Evolutionary conservation across 2,888 invertebrate genomes (phyloP).

Genomic region (Temnothorax unifasciatus): DNA sequence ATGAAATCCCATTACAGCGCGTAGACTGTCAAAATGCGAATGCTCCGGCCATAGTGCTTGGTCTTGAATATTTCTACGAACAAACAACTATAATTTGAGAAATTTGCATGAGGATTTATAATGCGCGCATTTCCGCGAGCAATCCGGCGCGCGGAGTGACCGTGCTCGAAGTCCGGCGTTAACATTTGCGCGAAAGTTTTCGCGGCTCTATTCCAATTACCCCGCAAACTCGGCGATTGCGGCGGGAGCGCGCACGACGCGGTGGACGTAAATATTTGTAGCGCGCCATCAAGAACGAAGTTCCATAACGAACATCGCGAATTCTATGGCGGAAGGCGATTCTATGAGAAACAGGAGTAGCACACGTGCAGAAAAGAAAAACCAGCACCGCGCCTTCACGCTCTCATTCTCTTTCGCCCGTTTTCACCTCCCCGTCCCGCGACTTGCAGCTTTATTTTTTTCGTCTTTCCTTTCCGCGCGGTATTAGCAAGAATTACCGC

Average conservation of each 20-base stretch:
- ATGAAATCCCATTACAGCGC: background rate
- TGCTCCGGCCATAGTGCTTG: no score
- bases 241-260: slow-evolving; percentile 32
- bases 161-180: slow-evolving; percentile 44
- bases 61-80: slow-evolving; percentile 35
- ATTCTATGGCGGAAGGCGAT: slow-evolving; percentile 4
- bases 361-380: background rate
- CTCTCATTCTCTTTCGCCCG: no score
- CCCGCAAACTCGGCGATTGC: slow-evolving; percentile 54
- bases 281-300: slow-evolving; percentile 38
- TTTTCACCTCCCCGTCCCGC: background rate
- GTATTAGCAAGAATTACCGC: background rate
- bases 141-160: slow-evolving; percentile 20
- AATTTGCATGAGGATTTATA: slow-evolving; percentile 49
- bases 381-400: background rate
- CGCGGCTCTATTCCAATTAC: slow-evolving; percentile 57
- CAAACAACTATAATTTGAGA: slow-evolving; percentile 49
- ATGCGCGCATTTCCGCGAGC: slow-evolving; percentile 33
- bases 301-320: slow-evolving; percentile 39
- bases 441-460: background rate
- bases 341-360: background rate
- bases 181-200: slow-evolving; percentile 51
- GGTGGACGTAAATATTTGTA: slow-evolving; percentile 51
- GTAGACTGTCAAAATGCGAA: background rate
- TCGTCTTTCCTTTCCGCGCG: background rate